Evolutionary conservation across 2,888 invertebrate species (phyloP), one percentile per base, ranked within the genome.

Genomic region (Cataglyphis cursor): DNA sequence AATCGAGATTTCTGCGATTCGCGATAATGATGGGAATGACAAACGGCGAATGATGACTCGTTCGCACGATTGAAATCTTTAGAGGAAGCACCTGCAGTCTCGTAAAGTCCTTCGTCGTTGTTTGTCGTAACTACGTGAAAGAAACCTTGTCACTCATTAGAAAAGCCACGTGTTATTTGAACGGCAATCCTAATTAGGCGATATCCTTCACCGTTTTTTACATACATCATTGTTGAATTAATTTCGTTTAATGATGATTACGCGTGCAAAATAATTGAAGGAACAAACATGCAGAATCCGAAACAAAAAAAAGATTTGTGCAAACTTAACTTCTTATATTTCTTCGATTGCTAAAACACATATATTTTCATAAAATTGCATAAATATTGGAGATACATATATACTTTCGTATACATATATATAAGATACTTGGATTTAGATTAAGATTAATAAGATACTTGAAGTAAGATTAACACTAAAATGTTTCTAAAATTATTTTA

Each of bases 81-180:
- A 54, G 64, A 65, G 86, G 82, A 88, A 59, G 44, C 78, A 82
- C 18, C 78, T 80, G 84, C 80, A 51, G 41, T 35, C 51, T 54
- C 44, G 12, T 38, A 54, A 28, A 76, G 78, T 65, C 85, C 88
- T 88, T 88, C 89, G 83, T 76, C 24, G 82, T 57, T 75, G 75
- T 72, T 65, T 81, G 73, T 76, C 3, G 83, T 83, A 87, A 87
- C 87, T 87, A 89, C 75, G 8, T n/a, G 85, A 82, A 76, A 89
- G 83, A 88, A 84, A 44, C 85, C 85, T 83, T 65, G 80, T 62
- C 31, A 61, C 62, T 87, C 51, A 78, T 85, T 86, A 81, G 68
- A 72, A 41, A 31, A 78, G 68, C 73, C 82, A 83, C 83, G 83
- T 51, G 85, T 83, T 81, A 82, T 76, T 85, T 87, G 75, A 68